Percentiles rank a stretch among this genome's conserved stretches.
Conservation (phyloP, 1,140 invertebrate genomes). For the Luehdorfia chinensis region DNA sequence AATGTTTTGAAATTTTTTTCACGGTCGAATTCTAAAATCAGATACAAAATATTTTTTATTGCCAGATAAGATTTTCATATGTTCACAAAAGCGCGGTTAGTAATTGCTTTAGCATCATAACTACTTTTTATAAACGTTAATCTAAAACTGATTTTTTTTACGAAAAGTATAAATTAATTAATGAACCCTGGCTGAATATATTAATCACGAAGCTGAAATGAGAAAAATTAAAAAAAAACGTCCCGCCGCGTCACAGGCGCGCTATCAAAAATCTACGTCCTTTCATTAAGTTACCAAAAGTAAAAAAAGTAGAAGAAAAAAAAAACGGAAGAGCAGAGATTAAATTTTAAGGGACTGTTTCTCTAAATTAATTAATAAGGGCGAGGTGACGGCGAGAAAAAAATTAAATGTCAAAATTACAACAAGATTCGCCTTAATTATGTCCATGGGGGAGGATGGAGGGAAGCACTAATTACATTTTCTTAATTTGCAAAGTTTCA, state of each 20-base stretch:
- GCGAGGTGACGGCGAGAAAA: conserved; percentile 55
- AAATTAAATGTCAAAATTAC: conserved; percentile 75
- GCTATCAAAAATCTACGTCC: conserved; percentile 59
- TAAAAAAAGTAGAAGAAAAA: conserved; percentile 50
- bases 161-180: conserved; percentile 33
- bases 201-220: conserved; percentile 25
- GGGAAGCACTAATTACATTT: conserved; percentile 64
- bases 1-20: no score
- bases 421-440: conserved; percentile 71
- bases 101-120: no score
- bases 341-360: conserved; percentile 64
- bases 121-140: no score
- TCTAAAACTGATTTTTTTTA: no score
- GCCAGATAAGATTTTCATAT: no score
- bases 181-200: conserved; percentile 25
- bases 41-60: no score
- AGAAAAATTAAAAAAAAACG: conserved; percentile 35
- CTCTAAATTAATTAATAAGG: conserved; percentile 69
- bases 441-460: conserved; percentile 43
- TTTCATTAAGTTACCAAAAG: conserved; percentile 51
- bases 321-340: conserved; percentile 48
- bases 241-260: conserved; percentile 13
- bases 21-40: no score
- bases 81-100: no score
- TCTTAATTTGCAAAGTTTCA: conserved; percentile 71